Conservation (phyloP, 2,797 vertebrate genomes). For the Crocidura indochinensis region DNA sequence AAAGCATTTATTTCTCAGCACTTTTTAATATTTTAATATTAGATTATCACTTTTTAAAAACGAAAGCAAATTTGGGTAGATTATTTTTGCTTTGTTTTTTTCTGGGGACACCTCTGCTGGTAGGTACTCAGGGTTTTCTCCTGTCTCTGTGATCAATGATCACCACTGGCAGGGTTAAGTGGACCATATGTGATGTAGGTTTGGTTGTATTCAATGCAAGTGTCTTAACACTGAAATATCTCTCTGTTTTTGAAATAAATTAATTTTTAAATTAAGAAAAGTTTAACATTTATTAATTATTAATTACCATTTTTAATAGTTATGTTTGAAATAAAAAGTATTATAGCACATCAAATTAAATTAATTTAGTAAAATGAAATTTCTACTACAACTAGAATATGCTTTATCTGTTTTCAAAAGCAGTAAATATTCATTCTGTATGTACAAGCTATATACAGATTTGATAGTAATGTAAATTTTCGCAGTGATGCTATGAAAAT, state of each 20-base stretch:
- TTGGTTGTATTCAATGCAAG: no score
- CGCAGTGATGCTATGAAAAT: constrained; percentile 81
- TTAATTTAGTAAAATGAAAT: constrained; percentile 61
- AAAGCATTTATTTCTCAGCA: constrained; percentile 74
- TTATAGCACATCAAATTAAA: constrained; percentile 46
- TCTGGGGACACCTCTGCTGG: no score
- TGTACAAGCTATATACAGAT: constrained; percentile 59
- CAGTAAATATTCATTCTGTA: constrained; percentile 59
- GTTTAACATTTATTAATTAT: constrained; percentile 71
- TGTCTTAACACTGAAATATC: no score
- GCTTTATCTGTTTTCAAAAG: constrained; percentile 65
- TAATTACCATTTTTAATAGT: constrained; percentile 53
- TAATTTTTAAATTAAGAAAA: constrained; percentile 79
- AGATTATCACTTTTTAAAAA: constrained; percentile 67
- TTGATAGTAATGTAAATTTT: constrained; percentile 80
- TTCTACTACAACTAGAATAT: constrained; percentile 44
- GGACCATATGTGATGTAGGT: no score
- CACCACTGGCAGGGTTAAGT: no score
- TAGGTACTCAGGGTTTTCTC: no score
- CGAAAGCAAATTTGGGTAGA: constrained; percentile 77
- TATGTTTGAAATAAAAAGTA: constrained; percentile 56
- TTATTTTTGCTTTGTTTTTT: constrained; percentile 68
- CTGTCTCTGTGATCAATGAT: no score
- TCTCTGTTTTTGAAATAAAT: constrained; percentile 64
- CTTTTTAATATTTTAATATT: constrained; percentile 79